phyloP scores from a whole-genome alignment of 2,797 vertebrate genomes.

The Eremophila alpestris region DNA sequence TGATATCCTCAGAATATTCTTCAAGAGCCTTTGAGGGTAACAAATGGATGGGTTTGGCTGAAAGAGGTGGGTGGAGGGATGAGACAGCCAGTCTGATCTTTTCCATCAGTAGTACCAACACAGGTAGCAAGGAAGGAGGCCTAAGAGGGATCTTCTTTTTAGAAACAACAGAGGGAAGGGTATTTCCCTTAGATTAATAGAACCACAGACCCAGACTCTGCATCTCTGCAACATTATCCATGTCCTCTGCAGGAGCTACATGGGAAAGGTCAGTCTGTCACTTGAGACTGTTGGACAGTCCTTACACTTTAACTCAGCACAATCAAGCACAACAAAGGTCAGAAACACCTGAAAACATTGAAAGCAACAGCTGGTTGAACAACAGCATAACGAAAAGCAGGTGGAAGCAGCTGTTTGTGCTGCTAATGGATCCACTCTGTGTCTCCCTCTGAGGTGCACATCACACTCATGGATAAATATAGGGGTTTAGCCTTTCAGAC shows the following conservation, averaged over 20 bases:
- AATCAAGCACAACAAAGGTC: not conserved
- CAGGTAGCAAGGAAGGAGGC: not conserved
- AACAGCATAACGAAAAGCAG: not conserved
- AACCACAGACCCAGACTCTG: not conserved
- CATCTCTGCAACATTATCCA: not conserved
- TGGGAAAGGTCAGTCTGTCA: not conserved
- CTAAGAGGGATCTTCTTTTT: not conserved
- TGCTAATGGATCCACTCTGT: not conserved
- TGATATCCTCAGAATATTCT: not conserved
- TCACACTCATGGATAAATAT: not conserved
- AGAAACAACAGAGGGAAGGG: not conserved
- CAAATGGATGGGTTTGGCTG: not conserved
- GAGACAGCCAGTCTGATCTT: not conserved
- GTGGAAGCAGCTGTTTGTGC: not conserved
- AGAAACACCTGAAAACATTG: not conserved
- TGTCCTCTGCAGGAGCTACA: rapidly evolving
- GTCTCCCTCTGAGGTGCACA: not conserved
- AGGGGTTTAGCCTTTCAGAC: not conserved
- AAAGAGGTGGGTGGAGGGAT: not conserved
- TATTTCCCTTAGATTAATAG: not conserved
- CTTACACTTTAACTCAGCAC: not conserved
- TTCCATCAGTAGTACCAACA: not conserved
- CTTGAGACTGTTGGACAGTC: not conserved
- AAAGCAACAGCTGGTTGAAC: not conserved
- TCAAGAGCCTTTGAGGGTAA: not conserved